Conservation (phyloP, 2,888 invertebrate genomes). For the Ophion ventricosus region DNA sequence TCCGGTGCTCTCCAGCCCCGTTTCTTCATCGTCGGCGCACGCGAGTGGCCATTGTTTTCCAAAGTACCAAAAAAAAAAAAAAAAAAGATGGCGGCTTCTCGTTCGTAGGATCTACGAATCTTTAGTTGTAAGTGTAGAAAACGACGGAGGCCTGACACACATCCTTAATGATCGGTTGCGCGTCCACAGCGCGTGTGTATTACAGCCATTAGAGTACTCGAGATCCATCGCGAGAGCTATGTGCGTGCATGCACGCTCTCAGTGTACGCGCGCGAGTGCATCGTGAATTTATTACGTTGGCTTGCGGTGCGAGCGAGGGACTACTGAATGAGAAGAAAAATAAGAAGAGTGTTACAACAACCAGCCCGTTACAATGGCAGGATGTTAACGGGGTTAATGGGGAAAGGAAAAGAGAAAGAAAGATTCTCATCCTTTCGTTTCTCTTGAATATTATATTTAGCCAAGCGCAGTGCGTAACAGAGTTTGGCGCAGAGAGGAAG, state of each 20-base stretch:
- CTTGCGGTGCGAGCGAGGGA: slow-evolving; percentile 24
- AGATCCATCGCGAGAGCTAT: background rate
- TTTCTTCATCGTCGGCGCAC: too few species aligned
- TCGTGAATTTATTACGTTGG: slow-evolving; percentile 45
- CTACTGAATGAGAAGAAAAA: slow-evolving; percentile 44
- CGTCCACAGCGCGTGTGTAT: slow-evolving; percentile 33
- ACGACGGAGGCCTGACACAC: background rate
- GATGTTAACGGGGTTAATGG: slow-evolving; percentile 66
- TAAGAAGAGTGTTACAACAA: slow-evolving; percentile 34
- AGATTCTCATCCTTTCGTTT: slow-evolving; percentile 31
- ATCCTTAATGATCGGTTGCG: slow-evolving; percentile 56
- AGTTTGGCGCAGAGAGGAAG: slow-evolving; percentile 12
- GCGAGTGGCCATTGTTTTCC: too few species aligned
- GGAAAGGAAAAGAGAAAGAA: slow-evolving; percentile 48
- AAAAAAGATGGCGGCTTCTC: background rate
- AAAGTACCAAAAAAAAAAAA: background rate
- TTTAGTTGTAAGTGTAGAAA: background rate
- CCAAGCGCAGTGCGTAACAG: slow-evolving; percentile 41
- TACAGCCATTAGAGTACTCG: slow-evolving; percentile 30
- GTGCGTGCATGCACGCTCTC: background rate
- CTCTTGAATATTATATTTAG: slow-evolving; percentile 51
- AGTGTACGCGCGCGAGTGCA: slow-evolving; percentile 24
- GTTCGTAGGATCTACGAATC: background rate
- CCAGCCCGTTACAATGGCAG: slow-evolving; percentile 61
- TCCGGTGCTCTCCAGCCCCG: too few species aligned